Evolutionary conservation across 2,888 invertebrate species (phyloP), one percentile per base, ranked within the genome.

Genomic region (Acanthosoma haemorrhoidale): DNA sequence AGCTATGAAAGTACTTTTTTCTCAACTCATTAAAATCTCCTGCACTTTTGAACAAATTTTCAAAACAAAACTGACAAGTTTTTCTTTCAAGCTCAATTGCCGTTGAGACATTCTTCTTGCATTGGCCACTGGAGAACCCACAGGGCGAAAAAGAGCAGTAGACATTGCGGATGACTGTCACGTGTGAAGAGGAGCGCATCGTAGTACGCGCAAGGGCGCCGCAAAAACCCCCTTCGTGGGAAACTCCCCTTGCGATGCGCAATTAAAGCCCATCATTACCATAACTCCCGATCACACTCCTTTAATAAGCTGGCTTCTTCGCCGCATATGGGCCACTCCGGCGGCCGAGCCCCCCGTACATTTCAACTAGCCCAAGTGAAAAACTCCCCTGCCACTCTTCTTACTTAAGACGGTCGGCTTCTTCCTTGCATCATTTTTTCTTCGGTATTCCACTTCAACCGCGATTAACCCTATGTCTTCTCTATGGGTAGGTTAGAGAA

Each of bases 151-250:
- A 25, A 51, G 51, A 9, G 51, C 25, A 51, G n/a, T 25, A 51
- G 29, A 25, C 25, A 51, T 51, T 51, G 51, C 1, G 6, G 51
- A 51, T 51, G 51, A 51, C n/a, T n/a, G n/a, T 51, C 51, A 51
- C 51, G 51, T 51, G 51, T 25, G 51, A 51, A 51, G 51, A 51
- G 29, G 51, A 51, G 18, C 43, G 51, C 51, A 25, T n/a, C n/a
- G 29, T 51, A 51, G 51, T 51, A 51, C 51, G 51, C 51, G 29
- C 25, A 51, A 25, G 13, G 51, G 25, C 13, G 51, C 51, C 25
- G 51, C 6, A 51, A 51, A 51, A 51, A 51, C 51, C 21, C 18
- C 25, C n/a, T 25, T 25, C 51, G 51, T 51, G 51, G 51, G 51
- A 51, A 51, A 4, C 4, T 51, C 25, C 51, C n/a, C n/a, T n/a